Conservation (phyloP, 2,113 vertebrate species). For the Sula dactylatra region DNA sequence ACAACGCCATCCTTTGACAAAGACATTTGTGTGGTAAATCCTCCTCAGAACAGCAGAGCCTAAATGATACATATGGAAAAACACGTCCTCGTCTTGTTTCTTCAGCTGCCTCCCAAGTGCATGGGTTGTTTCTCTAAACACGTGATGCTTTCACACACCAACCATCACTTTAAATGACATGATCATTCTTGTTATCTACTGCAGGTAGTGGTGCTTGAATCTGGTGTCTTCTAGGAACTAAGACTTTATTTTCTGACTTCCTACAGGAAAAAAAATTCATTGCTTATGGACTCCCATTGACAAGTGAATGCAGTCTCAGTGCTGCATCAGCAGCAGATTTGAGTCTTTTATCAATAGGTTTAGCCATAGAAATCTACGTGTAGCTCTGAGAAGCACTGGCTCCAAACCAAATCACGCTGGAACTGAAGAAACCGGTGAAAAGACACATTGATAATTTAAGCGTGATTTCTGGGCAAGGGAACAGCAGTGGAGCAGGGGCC, state of each 20-base stretch:
- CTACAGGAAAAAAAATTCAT: neutral
- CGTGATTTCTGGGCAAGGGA: neutral
- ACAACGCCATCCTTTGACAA: neutral
- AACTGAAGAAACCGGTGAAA: neutral
- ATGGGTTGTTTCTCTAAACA: neutral
- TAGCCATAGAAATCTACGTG: neutral
- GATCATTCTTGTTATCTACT: neutral
- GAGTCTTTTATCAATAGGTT: neutral
- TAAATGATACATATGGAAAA: neutral
- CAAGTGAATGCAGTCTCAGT: neutral
- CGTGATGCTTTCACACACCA: neutral
- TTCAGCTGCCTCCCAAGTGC: neutral
- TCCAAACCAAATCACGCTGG: neutral
- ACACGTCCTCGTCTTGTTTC: neutral
- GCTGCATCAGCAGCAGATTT: neutral
- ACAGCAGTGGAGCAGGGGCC: neutral
- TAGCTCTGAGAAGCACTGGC: neutral
- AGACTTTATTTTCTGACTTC: neutral
- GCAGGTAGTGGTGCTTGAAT: neutral
- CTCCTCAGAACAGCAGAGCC: neutral
- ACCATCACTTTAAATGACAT: fast-evolving
- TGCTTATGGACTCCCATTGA: neutral
- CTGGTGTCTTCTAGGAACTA: neutral
- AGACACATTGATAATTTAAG: neutral
- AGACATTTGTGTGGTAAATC: neutral